Evolutionary conservation across 2,113 vertebrate species (phyloP).

Genomic region (Datnioides undecimradiatus): DNA sequence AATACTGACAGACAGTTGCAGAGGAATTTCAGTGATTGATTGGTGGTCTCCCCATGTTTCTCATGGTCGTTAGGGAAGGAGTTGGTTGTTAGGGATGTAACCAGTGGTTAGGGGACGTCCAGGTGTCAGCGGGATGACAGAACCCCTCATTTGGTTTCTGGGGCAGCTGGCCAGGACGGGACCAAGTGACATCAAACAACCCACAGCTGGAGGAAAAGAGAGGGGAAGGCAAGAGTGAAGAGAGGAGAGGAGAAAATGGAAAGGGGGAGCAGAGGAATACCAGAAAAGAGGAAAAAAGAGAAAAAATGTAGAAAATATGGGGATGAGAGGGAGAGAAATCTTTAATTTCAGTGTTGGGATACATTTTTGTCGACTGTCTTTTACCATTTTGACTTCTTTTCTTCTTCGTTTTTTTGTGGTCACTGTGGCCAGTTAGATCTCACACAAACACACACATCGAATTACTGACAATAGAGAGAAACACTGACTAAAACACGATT

Average conservation of each 20-base stretch:
- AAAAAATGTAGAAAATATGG: neutral
- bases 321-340: neutral
- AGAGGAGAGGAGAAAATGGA: slow-evolving; percentile 31
- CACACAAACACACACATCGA: neutral
- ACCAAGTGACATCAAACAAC: slow-evolving; percentile 71
- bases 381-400: slow-evolving; percentile 24
- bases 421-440: neutral
- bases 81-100: slow-evolving; percentile 63
- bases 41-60: slow-evolving; percentile 40
- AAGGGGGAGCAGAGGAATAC: neutral
- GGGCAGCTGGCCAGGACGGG: slow-evolving; percentile 67
- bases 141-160: slow-evolving; percentile 73
- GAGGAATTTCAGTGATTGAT: slow-evolving; percentile 61
- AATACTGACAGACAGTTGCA: slow-evolving; percentile 5
- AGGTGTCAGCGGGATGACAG: slow-evolving; percentile 70
- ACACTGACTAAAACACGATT: slow-evolving; percentile 16
- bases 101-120: slow-evolving; percentile 67
- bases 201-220: slow-evolving; percentile 58
- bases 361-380: slow-evolving; percentile 14
- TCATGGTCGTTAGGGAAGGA: slow-evolving; percentile 60
- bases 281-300: neutral
- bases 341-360: neutral
- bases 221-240: slow-evolving; percentile 1
- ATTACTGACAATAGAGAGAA: neutral
- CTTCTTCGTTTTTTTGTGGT: neutral